Evolutionary conservation across 2,113 vertebrate genomes (phyloP).

Genomic region (Takifugu bimaculatus): DNA sequence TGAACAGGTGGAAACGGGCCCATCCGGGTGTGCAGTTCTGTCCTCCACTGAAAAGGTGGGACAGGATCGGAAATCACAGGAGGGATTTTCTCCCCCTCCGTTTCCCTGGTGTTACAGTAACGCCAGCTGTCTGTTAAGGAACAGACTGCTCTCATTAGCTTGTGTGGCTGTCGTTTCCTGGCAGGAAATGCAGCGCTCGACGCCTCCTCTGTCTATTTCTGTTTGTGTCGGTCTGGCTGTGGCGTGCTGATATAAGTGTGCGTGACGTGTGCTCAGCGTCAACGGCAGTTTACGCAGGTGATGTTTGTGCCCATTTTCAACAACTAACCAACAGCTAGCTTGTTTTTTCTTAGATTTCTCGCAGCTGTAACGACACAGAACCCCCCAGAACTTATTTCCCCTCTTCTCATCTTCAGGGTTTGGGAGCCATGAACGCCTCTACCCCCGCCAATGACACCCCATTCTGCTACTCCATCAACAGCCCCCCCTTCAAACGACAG

Average conservation of each 20-base stretch:
- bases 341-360: no score
- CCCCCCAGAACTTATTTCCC: background rate
- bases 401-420: conserved; percentile 25
- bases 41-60: no score
- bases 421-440: conserved; percentile 41
- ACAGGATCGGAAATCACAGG: no score
- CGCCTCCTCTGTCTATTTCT: conserved; percentile 16
- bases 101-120: no score
- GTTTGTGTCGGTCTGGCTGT: conserved; percentile 1
- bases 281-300: background rate
- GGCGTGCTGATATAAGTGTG: conserved; percentile 3
- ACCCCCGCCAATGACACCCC: conserved; percentile 35
- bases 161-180: conserved; percentile 47
- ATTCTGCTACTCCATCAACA: conserved; percentile 68
- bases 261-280: background rate
- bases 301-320: background rate
- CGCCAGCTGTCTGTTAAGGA: no score
- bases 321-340: no score
- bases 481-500: conserved; percentile 38
- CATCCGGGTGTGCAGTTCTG: no score
- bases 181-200: conserved; percentile 20
- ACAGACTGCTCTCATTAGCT: conserved; percentile 33
- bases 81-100: no score
- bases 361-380: background rate
- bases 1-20: no score